Percentiles rank a stretch among this genome's conserved stretches.
These are phyloP conservation scores for Rana temporaria DNA, from an alignment of 2,113 vertebrate species.

Conservation along the genomic window DNA sequence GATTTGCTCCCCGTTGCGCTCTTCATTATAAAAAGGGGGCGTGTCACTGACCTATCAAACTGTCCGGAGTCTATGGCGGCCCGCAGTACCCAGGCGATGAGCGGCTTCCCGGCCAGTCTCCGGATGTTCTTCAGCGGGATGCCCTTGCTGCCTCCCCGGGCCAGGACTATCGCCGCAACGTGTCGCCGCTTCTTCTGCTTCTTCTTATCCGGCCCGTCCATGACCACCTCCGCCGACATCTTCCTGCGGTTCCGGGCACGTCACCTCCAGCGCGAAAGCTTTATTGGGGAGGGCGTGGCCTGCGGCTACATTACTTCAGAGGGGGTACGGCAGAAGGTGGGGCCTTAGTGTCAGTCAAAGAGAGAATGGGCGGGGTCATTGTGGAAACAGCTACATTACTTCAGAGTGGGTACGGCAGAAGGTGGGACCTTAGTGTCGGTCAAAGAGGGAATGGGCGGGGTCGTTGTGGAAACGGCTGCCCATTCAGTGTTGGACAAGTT, in stretches of 20 bases:
- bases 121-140: slow-evolving; percentile 90
- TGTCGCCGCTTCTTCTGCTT: slow-evolving; percentile 53
- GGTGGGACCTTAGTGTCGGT: too few species aligned
- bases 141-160: slow-evolving; percentile 87
- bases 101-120: slow-evolving; percentile 81
- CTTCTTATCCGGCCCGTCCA: neutral
- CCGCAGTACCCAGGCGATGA: slow-evolving; percentile 85
- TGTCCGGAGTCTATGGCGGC: slow-evolving; percentile 76
- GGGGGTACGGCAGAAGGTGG: too few species aligned
- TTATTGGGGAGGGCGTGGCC: too few species aligned
- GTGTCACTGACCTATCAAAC: slow-evolving; percentile 80
- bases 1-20: too few species aligned
- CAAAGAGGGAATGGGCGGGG: too few species aligned
- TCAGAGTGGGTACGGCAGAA: too few species aligned
- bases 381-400: too few species aligned
- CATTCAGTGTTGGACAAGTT: too few species aligned
- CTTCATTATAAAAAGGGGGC: neutral
- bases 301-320: too few species aligned
- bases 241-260: neutral
- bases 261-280: neutral
- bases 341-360: too few species aligned
- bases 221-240: slow-evolving; percentile 5
- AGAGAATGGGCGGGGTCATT: too few species aligned
- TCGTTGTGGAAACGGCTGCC: too few species aligned
- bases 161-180: slow-evolving; percentile 79